phyloP scores from a whole-genome alignment of 2,888 invertebrate species.

The Ecliptopera silaceata region DNA sequence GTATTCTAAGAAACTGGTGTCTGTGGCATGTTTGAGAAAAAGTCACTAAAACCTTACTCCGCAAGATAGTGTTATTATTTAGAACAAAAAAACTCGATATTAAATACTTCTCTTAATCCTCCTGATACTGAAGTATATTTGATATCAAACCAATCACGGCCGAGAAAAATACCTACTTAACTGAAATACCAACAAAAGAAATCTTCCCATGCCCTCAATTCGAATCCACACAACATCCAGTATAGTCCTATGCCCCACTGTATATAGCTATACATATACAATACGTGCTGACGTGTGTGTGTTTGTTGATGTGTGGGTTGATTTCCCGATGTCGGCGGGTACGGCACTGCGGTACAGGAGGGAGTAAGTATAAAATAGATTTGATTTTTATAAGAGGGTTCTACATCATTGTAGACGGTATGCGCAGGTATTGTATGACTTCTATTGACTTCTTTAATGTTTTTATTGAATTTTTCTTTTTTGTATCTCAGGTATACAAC shows the following conservation, averaged over 20 bases:
- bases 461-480: no score
- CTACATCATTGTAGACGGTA: no score
- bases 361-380: slow-evolving; percentile 41
- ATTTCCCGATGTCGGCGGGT: slow-evolving; percentile 72
- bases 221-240: slow-evolving; percentile 19
- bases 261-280: slow-evolving; percentile 33
- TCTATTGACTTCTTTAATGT: no score
- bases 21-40: no score
- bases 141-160: not conserved
- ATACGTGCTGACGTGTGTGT: slow-evolving; percentile 40
- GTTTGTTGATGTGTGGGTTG: slow-evolving; percentile 70
- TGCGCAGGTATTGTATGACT: no score
- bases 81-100: no score
- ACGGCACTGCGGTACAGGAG: slow-evolving; percentile 45
- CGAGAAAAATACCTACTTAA: slow-evolving; percentile 7
- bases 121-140: not conserved
- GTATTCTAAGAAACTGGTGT: no score
- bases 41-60: no score
- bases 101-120: no score
- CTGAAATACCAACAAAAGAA: slow-evolving; percentile 5
- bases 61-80: no score
- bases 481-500: no score
- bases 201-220: slow-evolving; percentile 16
- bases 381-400: no score
- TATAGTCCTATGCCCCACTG: slow-evolving; percentile 59